Base-by-base conservation (phyloP, 2,888 invertebrate species). In the Eledona agricola region DNA sequence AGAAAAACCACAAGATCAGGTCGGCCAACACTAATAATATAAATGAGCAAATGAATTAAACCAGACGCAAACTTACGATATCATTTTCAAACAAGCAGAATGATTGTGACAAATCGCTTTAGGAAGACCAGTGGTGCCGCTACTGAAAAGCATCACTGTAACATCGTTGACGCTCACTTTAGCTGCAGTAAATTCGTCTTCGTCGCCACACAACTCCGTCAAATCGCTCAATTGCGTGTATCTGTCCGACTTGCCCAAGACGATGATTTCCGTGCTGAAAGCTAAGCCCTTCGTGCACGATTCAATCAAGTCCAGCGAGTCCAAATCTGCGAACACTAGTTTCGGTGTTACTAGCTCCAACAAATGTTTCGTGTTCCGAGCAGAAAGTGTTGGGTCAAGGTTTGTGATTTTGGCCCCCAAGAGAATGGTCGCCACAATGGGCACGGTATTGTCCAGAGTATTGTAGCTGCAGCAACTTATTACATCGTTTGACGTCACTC, bases 381-480 rank as follows among this genome's bases (percentile, higher is more conserved):
- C 16, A 1, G 65, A 62, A 22, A 71, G 55, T 0, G 55, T 59
- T 1, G 67, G 68, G 47, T 74, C 70, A 6, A 72, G 47, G 5
- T 65, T 65, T 2, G 67, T 63, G 1, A 67, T 51, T 25, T 62
- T 66, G 3, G 67, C 70, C 1, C 81, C 81, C 4, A 79, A 67
- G 58, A 74, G 80, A 2, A 79, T 57, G 0, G 77, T 74, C 1
- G 80, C 79, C 29, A 81, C 74, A 34, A 78, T 73, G 0, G 81
- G 79, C 12, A 80, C 71, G 1, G 68, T 66, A 5, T 76, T 63
- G 46, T 81, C 73, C 2, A 79, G 19, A 16, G 79, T 77, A 54
- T 77, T 80, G 0, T 75, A 73, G 2, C 77, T 77, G 71, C 80
- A 79, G 1, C 80, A 51, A 0, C 75, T 62, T 37, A 81, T 72